phyloP scores from a whole-genome alignment of 53 echinoderm and acorn worm genomes.

The Stichopus horrens region DNA sequence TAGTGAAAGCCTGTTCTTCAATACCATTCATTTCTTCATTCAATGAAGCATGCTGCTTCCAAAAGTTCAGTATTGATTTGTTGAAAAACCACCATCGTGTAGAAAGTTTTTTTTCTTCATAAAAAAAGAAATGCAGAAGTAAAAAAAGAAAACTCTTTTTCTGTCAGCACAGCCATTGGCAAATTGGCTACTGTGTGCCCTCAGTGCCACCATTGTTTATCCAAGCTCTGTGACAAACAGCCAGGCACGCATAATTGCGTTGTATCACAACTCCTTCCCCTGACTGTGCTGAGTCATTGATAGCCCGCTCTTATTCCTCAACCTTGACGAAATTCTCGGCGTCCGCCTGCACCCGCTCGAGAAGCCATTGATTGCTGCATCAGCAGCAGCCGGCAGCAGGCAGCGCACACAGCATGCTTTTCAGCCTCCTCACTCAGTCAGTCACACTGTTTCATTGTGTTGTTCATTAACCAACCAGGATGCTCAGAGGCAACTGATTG shows the following conservation, averaged over 20 bases:
- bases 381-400: not conserved
- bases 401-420: constrained; percentile 2
- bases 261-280: constrained; percentile 20
- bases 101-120: not conserved
- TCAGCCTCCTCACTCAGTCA: not conserved
- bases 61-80: constrained; percentile 34
- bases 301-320: constrained; percentile 26
- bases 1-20: not conserved
- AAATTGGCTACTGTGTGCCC: constrained; percentile 24
- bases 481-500: constrained; percentile 21
- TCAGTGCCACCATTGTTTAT: constrained; percentile 34
- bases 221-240: constrained; percentile 42
- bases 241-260: constrained; percentile 46
- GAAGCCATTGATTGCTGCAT: constrained; percentile 1
- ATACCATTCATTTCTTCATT: constrained; percentile 9
- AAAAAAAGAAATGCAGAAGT: not conserved
- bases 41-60: constrained; percentile 34
- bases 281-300: constrained; percentile 43
- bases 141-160: not conserved
- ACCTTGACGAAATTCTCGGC: constrained; percentile 8
- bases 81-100: not conserved
- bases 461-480: constrained; percentile 35
- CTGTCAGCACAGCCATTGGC: constrained; percentile 29
- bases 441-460: constrained; percentile 35
- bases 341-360: not conserved